Evolutionary conservation across 1,140 invertebrate genomes (phyloP), one percentile per base, ranked within the genome.

Genomic region (Calephelis nemesis): DNA sequence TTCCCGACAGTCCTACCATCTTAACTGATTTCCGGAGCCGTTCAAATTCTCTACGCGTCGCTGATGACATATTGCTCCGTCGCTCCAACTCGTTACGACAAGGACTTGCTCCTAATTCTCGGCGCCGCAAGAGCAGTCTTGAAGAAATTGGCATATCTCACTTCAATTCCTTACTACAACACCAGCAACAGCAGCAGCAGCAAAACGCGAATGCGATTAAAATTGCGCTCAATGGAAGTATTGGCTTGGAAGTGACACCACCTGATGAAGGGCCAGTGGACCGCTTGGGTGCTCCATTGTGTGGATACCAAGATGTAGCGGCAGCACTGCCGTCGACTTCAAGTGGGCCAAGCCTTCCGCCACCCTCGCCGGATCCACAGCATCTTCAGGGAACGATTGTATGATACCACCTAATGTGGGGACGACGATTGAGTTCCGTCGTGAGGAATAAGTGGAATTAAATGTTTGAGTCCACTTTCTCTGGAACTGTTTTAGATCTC

Each of bases 321-420:
- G 94, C 77, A 72, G 94, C 67, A 81, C 93, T 77, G 78, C 94
- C 81, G 73, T 93, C 65, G 83, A 93, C 74, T 72, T 94, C 68
- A 77, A 91, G 73, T 89, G 94, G 74, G 79, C 91, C 65, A 67
- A 70, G 74, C 5, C 71, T 84, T 47, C 74, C 81, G 2, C 79
- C 85, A 9, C 62, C 70, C 50, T 69, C 81, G 8, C 78, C 94
- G 39, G 95, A 96, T 78, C 94, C 95, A 1, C 95, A 96, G 78
- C 95, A 96, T 78, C 91, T 97, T 68, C 96, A 97, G 89, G 96
- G 96, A 72, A 97, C 96, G 81, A 97, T 97, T 84, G 96, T 97
- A 96, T 97, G 96, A 97, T 96, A 97, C 93, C 95, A 97, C 93
- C 95, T 96, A 54, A 96, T 96, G 96, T 96, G 96, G 96, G 96